Evolutionary conservation across 2,888 invertebrate genomes (phyloP).

Genomic region (Unio pictorum): DNA sequence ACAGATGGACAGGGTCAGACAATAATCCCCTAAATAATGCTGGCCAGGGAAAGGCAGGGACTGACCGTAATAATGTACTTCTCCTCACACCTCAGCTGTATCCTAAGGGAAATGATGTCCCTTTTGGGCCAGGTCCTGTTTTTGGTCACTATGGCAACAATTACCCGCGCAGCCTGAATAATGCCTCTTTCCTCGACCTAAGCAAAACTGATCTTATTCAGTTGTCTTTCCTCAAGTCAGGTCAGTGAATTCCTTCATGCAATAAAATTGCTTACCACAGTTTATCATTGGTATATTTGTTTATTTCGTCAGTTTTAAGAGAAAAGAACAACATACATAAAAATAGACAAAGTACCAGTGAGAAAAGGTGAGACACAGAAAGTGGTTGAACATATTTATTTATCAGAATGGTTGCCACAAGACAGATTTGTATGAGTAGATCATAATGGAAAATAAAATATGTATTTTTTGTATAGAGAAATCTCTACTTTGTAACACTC

Average conservation of each 20-base stretch:
- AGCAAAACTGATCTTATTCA: constrained; percentile 44
- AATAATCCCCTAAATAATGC: constrained; percentile 69
- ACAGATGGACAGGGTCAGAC: constrained; percentile 71
- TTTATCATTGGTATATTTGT: too few species aligned
- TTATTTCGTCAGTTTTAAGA: too few species aligned
- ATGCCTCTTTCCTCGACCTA: constrained; percentile 61
- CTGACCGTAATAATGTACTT: constrained; percentile 69
- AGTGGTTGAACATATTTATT: too few species aligned
- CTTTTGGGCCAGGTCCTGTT: constrained; percentile 42
- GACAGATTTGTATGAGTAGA: too few species aligned
- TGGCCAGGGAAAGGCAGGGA: constrained; percentile 67
- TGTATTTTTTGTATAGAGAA: too few species aligned
- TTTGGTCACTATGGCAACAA: constrained; percentile 67
- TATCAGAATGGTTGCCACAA: too few species aligned
- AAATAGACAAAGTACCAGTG: too few species aligned
- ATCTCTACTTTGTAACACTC: too few species aligned
- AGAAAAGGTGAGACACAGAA: too few species aligned
- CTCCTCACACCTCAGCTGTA: constrained; percentile 54
- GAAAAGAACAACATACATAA: too few species aligned
- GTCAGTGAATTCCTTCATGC: constrained; percentile 22
- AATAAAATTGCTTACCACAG: too few species aligned
- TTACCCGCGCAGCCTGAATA: constrained; percentile 57
- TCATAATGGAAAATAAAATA: too few species aligned
- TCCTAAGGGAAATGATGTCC: constrained; percentile 52
- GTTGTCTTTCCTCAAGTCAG: constrained; percentile 61